Evolutionary conservation across 2,797 vertebrate genomes (phyloP).

Genomic region (Microctenopoma stevenorrisi): DNA sequence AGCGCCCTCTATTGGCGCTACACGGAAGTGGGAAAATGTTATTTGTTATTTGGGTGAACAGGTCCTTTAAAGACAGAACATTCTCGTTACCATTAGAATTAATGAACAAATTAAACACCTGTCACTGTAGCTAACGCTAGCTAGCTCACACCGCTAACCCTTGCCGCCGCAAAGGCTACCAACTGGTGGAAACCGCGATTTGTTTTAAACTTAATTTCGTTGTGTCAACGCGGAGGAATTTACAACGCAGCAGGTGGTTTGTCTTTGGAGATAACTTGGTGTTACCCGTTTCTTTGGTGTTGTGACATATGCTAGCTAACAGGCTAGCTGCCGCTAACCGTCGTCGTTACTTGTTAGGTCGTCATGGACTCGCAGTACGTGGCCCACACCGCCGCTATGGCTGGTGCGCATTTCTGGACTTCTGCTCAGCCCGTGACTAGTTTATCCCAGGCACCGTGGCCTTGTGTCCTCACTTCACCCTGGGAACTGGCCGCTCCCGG

Average conservation of each 20-base stretch:
- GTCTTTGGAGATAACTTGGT: too few relatives aligned
- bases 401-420: accelerated
- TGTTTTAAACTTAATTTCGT: neutral
- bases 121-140: too few relatives aligned
- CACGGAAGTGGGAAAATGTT: too few relatives aligned
- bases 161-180: too few relatives aligned
- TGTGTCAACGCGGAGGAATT: neutral
- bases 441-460: slow-evolving; percentile 26
- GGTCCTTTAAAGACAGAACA: neutral
- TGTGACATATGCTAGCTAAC: neutral
- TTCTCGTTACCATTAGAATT: too few relatives aligned
- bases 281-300: too few relatives aligned
- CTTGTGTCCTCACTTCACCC: neutral
- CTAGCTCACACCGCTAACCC: neutral
- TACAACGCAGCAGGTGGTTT: neutral
- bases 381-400: accelerated
- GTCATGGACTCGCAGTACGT: neutral
- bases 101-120: too few relatives aligned
- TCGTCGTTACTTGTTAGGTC: too few relatives aligned
- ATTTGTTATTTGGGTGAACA: neutral
- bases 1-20: too few relatives aligned
- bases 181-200: too few relatives aligned
- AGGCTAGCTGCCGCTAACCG: neutral
- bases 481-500: too few relatives aligned
- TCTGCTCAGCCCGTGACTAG: neutral